Percentiles rank a stretch among this genome's conserved stretches.
These are phyloP conservation scores for Mya arenaria DNA, from an alignment of 1,140 invertebrate genomes.

Conservation along the genomic window DNA sequence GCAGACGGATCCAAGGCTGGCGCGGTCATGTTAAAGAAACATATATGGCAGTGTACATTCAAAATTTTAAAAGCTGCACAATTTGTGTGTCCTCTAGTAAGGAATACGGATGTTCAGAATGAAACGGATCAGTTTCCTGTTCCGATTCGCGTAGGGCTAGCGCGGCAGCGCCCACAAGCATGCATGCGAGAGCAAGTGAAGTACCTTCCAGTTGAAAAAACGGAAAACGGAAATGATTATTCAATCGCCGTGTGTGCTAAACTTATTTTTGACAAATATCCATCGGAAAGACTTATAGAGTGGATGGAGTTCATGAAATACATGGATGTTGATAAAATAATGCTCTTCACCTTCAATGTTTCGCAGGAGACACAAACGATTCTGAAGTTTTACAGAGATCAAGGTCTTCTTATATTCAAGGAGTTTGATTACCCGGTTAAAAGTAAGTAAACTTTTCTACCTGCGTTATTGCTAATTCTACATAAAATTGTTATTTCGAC, in stretches of 20 bases:
- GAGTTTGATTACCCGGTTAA: constrained; percentile 22
- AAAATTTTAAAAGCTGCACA: constrained; percentile 27
- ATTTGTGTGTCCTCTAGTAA: constrained; percentile 21
- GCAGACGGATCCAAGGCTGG: background rate
- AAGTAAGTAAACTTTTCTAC: background rate
- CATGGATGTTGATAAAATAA: constrained; percentile 23
- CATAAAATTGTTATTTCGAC: too few species aligned
- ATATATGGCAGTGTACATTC: background rate
- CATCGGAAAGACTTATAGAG: constrained; percentile 1
- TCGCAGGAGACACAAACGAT: background rate
- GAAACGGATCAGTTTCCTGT: background rate
- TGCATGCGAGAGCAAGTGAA: background rate
- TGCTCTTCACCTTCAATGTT: background rate
- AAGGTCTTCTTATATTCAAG: background rate
- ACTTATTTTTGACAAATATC: constrained; percentile 1
- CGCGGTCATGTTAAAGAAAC: background rate
- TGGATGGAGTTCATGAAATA: constrained; percentile 25
- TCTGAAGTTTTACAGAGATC: background rate
- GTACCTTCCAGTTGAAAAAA: background rate
- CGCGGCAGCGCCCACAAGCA: background rate
- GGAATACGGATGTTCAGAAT: background rate
- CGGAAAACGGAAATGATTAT: background rate
- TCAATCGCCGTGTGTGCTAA: constrained; percentile 11
- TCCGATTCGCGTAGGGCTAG: background rate
- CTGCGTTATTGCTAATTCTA: too few species aligned